Base-by-base conservation (phyloP, 2,113 vertebrate species). In the Mesembrinibis cayennensis region DNA sequence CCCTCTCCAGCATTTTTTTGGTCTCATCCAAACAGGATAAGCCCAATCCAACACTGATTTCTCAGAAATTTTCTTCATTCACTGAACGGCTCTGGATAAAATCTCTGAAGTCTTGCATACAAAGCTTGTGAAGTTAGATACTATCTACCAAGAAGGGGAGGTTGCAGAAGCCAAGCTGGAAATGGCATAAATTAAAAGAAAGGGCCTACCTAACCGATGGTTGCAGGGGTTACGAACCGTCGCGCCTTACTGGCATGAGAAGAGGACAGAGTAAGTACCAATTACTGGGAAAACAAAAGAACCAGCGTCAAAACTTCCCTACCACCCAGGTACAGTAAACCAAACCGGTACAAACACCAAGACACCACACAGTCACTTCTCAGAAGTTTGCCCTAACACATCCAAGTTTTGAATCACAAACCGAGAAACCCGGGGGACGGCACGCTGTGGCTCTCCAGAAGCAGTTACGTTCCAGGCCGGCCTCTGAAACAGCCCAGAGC, bases 391-490 rank as follows among this genome's bases (percentile, higher is more conserved):
- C 59, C n/a, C 1, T 8, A 63, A 61, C 26, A 25, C n/a, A 40
- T 18, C 58, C 52, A 61, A 65, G 49, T 2, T 63, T 3, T 25
- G 86, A 74, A 45, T 50, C 29, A 26, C 32, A 6, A 3, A 14
- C 19, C 3, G 1, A 40, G 44, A 17, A 70, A 12, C 13, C 13
- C 1, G 0, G 26, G 38, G 47, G 20, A 9, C 0, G 1, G 50
- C 49, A 21, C 1, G 0, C 0, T 7, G 15, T 13, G 22, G 58
- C 49, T 47, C 72, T 23, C n/a, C 2, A 1, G 67, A 21, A 38
- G 21, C 1, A 1, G 13, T 1, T 53, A 8, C 3, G 6, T 3
- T 40, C 67, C 56, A 45, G 59, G 20, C 71, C 36, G 10, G 38
- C 5, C 58, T 36, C 52, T 5, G 49, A 7, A 26, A 73, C 18